Evolutionary conservation across 2,797 vertebrate genomes (phyloP), one percentile per base, ranked within the genome.

Genomic region (Synaphobranchus kaupii): DNA sequence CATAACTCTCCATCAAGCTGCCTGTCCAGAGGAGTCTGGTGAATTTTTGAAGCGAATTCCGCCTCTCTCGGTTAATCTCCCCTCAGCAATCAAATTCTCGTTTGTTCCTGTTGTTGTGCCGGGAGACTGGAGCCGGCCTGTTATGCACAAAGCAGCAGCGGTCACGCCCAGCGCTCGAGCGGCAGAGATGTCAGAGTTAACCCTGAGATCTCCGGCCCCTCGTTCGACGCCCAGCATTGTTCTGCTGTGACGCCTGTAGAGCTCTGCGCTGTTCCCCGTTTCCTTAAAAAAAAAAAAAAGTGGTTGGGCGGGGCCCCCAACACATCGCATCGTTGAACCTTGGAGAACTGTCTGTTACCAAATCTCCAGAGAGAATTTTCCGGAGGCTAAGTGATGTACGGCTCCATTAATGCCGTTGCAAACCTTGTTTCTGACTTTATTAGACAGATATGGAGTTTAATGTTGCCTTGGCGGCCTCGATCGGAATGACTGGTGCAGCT

Each of bases 41-140:
- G 39, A n/a, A 15, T 34, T 84, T 58, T 9, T 22, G 91, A 91
- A 92, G 91, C 92, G 90, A 76, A 39, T 92, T 91, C 92, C 90
- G 78, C 86, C 91, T 88, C 86, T 87, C 85, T 52, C 73, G 31
- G 92, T 93, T 87, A 52, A 86, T 73, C 78, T 47, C 78, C 87
- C 86, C 85, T 84, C 84, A 44, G 85, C 83, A 93, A 90, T 94
- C 89, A 92, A 90, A 89, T 89, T 87, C 86, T 91, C 93, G 94
- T 93, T 95, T 93, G 92, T 93, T 90, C 52, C 52, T 48, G 63
- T 88, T 83, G 90, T 94, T 94, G 93, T 93, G 88, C 86, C 68
- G 54, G 85, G 58, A 88, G 89, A 92, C 82, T 89, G 56, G 88
- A 91, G 92, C 92, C 89, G 91, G 89, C 25, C 68, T 85, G 25